phyloP scores from a whole-genome alignment of 2,797 vertebrate species.

The Spinus pinus region DNA sequence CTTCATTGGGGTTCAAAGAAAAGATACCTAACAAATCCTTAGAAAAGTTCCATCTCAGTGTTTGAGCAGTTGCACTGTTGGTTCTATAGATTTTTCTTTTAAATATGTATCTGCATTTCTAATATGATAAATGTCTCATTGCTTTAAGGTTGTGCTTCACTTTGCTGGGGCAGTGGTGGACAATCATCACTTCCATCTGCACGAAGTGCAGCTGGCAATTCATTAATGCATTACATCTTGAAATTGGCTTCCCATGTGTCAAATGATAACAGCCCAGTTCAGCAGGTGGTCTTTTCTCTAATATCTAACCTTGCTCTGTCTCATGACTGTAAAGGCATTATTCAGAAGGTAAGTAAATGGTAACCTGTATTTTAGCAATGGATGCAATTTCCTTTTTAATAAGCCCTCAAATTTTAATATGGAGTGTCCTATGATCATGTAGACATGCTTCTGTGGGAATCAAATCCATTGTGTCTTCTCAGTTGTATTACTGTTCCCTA shows the following conservation, averaged over 20 bases:
- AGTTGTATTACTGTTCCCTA: background rate
- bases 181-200: conserved; percentile 35
- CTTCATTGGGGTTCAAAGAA: background rate
- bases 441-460: background rate
- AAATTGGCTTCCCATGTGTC: conserved; percentile 84
- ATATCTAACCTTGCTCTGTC: conserved; percentile 88
- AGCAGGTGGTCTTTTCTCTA: conserved; percentile 85
- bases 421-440: background rate
- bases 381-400: background rate
- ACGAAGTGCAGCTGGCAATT: conserved; percentile 72
- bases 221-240: conserved; percentile 87
- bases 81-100: background rate
- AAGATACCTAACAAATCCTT: background rate
- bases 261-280: conserved; percentile 77
- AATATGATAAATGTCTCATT: background rate
- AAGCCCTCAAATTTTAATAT: background rate
- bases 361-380: background rate
- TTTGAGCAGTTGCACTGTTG: background rate
- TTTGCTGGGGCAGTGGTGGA: conserved; percentile 78
- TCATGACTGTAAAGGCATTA: conserved; percentile 87
- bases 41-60: background rate
- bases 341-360: conserved; percentile 86
- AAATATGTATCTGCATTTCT: background rate
- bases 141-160: conserved; percentile 85
- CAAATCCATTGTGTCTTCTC: background rate